Conservation (phyloP, 2,888 invertebrate genomes). For the Noctua comes region DNA sequence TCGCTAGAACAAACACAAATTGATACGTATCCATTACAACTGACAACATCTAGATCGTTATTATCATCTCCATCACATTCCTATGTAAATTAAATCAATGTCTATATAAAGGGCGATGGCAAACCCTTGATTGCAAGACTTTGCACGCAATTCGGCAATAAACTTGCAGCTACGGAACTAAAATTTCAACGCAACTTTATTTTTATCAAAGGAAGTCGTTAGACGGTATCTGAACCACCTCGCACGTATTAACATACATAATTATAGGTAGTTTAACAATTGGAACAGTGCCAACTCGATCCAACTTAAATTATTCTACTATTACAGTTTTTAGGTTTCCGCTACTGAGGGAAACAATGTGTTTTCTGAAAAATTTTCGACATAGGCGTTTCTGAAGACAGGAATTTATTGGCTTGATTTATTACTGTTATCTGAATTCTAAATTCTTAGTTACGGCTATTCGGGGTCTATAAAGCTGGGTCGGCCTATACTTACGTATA, state of each 20-base stretch:
- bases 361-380: slow-evolving; percentile 77
- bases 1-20: slow-evolving; percentile 31
- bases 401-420: slow-evolving; percentile 74
- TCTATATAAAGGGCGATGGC: slow-evolving; percentile 88
- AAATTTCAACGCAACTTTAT: slow-evolving; percentile 90
- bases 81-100: slow-evolving; percentile 88
- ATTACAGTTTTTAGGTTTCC: slow-evolving; percentile 86
- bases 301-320: slow-evolving; percentile 83
- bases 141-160: slow-evolving; percentile 88
- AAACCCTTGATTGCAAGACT: slow-evolving; percentile 82
- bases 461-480: slow-evolving; percentile 31
- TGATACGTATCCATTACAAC: slow-evolving; percentile 59
- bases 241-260: slow-evolving; percentile 89
- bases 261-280: slow-evolving; percentile 89
- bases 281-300: slow-evolving; percentile 86
- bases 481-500: slow-evolving; percentile 26
- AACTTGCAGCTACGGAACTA: slow-evolving; percentile 89
- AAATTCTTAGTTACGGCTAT: slow-evolving; percentile 47
- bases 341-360: slow-evolving; percentile 81
- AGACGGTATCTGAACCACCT: slow-evolving; percentile 89
- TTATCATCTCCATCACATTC: slow-evolving; percentile 79
- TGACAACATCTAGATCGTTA: slow-evolving; percentile 75
- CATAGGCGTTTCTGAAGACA: slow-evolving; percentile 72
- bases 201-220: slow-evolving; percentile 90
- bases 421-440: slow-evolving; percentile 69